Percentiles rank a stretch among this genome's conserved stretches.
phyloP scores from a whole-genome alignment of 2,113 vertebrate species.

The Emydocephalus ijimae region DNA sequence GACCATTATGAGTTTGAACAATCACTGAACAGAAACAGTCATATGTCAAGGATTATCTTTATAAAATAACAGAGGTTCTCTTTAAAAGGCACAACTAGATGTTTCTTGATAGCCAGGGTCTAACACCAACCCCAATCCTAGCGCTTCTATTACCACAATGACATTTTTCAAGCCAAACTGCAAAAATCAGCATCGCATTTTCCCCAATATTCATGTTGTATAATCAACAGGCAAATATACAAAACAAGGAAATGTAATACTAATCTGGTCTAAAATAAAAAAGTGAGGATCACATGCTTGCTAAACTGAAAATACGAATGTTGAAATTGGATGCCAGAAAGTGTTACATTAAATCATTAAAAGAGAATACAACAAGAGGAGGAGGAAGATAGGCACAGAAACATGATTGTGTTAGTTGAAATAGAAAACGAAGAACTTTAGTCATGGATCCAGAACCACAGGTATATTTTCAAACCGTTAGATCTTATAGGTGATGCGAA shows the following conservation, averaged over 20 bases:
- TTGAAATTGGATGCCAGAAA: neutral
- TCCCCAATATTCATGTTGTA: neutral
- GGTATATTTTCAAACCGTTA: fast-evolving
- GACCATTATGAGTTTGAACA: neutral
- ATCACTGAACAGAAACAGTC: neutral
- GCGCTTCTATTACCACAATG: no score
- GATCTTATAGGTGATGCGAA: neutral
- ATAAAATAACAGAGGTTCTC: neutral
- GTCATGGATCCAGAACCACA: no score
- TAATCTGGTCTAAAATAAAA: neutral
- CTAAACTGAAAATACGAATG: neutral
- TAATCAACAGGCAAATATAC: neutral
- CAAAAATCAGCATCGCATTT: neutral
- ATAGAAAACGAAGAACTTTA: neutral
- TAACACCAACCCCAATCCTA: neutral
- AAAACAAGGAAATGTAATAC: neutral
- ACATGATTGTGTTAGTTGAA: no score
- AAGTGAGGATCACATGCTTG: neutral
- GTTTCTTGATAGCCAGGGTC: neutral
- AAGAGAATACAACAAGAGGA: neutral
- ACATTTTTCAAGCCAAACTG: neutral
- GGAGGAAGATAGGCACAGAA: no score
- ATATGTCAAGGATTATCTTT: neutral
- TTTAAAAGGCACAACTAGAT: neutral
- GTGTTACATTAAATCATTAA: neutral